Conservation (phyloP, 2,113 vertebrate genomes). For the Oenanthe oenanthe region DNA sequence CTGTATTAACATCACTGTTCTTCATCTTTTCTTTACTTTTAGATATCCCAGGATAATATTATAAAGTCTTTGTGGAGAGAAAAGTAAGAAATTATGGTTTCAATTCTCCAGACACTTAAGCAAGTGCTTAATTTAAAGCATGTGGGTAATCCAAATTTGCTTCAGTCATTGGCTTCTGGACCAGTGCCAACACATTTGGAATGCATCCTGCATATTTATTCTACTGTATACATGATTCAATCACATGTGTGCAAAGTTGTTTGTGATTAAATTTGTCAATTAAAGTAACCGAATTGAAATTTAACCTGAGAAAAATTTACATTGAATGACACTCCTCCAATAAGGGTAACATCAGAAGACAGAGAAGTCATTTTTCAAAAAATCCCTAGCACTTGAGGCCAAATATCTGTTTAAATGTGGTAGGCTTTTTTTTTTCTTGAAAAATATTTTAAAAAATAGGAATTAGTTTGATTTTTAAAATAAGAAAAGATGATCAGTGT, state of each 20-base stretch:
- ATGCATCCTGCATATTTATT: constrained; percentile 52
- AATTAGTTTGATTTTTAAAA: neutral
- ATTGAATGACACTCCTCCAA: neutral
- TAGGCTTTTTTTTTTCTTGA: neutral
- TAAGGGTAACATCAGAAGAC: neutral
- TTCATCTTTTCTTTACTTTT: constrained; percentile 1
- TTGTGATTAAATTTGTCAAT: constrained; percentile 54
- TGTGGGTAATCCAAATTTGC: constrained; percentile 53
- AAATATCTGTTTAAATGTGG: neutral
- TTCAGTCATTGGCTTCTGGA: constrained; percentile 35
- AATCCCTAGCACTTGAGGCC: neutral
- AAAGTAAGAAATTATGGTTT: constrained; percentile 30
- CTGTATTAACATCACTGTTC: neutral
- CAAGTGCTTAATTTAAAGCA: constrained; percentile 63
- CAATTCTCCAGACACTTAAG: constrained; percentile 26
- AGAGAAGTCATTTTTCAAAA: neutral
- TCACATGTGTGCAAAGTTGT: constrained; percentile 35
- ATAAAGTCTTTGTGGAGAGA: neutral
- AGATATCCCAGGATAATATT: neutral
- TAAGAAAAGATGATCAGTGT: neutral
- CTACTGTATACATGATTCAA: constrained; percentile 3
- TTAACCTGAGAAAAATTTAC: neutral
- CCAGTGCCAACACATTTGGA: constrained; percentile 43
- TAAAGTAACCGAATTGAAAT: constrained; percentile 20
- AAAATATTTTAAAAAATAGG: neutral